Evolutionary conservation across 2,113 vertebrate species (phyloP), one percentile per base, ranked within the genome.

Genomic region (Machaerirhynchus nigripectus): DNA sequence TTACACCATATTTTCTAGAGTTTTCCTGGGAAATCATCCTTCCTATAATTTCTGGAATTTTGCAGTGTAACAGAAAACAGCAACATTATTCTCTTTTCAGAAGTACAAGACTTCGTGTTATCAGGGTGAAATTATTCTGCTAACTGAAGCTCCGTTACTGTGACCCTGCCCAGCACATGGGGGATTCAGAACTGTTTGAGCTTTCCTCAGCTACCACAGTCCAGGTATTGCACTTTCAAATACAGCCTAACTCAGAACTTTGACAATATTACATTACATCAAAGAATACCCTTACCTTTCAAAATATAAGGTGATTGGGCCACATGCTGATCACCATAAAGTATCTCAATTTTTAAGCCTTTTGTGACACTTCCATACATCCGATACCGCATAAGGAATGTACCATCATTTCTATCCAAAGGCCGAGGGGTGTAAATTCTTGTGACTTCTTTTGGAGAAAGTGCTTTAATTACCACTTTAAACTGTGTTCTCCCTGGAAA

Each of bases 351-450:
- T 93, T 97, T 98, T 75, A 99, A 97, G 30, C 99, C 99, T 77
- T 92, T 82, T 10, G 24, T 79, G n/a, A 96, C 97, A 30, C 98
- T 98, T 31, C 98, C 98, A 57, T 99, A 99, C 91, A 99, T 98
- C 21, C 99, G 98, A 65, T 99, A 99, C 69, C 98, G 95, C 84
- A 99, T 97, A 63, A 99, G 97, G 97, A 99, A 99, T 26, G 99
- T 98, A 15, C 99, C 99, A 68, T 99, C 99, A 2, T 98, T 98
- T 73, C 99, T 97, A 90, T 99, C 99, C 97, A 99, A 93, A 47
- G 98, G 98, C 2, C 94, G 95, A 21, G 99, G 98, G 3, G 98
- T 97, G 31, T 99, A 98, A 95, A 99, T 98, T 27, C 98, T 98
- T 79, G 98, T 61, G 77, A 96, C 88, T 91, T 99, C 99, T 90